phyloP scores from a whole-genome alignment of 2,113 vertebrate genomes.

The Caretta caretta region DNA sequence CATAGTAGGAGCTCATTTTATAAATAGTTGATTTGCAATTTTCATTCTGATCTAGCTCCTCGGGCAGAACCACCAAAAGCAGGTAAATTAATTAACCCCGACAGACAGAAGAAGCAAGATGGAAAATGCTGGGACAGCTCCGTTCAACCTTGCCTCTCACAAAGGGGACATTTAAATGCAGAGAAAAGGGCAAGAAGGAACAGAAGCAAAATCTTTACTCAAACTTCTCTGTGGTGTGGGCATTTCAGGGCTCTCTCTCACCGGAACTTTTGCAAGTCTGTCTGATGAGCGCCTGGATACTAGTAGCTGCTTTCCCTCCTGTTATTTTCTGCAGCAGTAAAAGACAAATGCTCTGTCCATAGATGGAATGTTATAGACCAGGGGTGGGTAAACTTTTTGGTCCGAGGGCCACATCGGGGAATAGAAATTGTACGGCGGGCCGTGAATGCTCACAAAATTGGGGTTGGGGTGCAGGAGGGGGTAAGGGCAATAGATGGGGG shows the following conservation, averaged over 20 bases:
- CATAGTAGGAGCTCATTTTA: background rate
- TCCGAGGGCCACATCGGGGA: too few relatives aligned
- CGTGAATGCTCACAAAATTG: too few relatives aligned
- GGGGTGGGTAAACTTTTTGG: too few relatives aligned
- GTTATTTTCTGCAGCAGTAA: background rate
- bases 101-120: background rate
- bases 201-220: background rate
- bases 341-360: accelerated
- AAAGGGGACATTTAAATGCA: background rate
- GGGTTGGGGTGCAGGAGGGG: too few relatives aligned
- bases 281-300: accelerated
- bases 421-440: too few relatives aligned
- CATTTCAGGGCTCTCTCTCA: background rate
- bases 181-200: background rate
- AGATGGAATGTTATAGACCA: background rate
- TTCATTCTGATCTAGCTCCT: background rate
- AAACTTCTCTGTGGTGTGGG: background rate
- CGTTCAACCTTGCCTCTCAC: background rate
- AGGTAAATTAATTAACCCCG: background rate
- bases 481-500: too few relatives aligned
- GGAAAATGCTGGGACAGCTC: background rate
- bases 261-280: accelerated
- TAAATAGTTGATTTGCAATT: background rate
- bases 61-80: background rate
- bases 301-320: accelerated